A percentile compares a stretch with the other conserved stretches of the same genome.
phyloP scores from a whole-genome alignment of 2,113 vertebrate species.

The Hyperoodon ampullatus region DNA sequence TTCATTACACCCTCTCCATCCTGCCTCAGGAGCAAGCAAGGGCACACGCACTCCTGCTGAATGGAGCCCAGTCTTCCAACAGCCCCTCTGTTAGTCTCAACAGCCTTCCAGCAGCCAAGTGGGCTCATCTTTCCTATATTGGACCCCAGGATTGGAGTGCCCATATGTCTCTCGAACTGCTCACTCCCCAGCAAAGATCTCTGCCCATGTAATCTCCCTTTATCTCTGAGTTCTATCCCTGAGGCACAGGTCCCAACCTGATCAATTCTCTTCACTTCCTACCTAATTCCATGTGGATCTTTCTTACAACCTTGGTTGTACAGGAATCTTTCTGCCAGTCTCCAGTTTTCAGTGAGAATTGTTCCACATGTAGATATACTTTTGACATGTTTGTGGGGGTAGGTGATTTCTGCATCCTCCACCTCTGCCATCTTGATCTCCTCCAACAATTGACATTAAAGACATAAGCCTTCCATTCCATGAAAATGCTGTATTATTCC shows the following conservation, averaged over 20 bases:
- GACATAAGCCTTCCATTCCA: not conserved
- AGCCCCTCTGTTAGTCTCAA: not conserved
- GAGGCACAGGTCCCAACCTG: not conserved
- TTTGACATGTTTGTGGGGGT: not conserved
- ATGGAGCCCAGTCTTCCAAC: not conserved
- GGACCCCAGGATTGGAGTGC: too few relatives aligned
- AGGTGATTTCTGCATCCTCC: not conserved
- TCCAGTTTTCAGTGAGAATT: not conserved
- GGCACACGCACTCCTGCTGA: not conserved
- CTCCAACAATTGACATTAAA: not conserved
- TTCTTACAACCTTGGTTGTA: not conserved
- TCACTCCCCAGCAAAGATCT: not conserved
- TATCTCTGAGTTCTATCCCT: not conserved
- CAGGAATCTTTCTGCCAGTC: not conserved
- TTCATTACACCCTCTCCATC: not conserved
- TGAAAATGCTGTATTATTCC: not conserved
- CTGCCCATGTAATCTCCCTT: not conserved
- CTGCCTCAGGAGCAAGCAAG: not conserved
- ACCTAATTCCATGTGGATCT: not conserved
- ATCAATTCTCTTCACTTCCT: not conserved
- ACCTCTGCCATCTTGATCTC: not conserved
- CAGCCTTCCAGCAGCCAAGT: not conserved
- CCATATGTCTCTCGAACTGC: not conserved
- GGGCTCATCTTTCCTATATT: not conserved
- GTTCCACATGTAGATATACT: not conserved